Evolutionary conservation across 1,140 invertebrate species (phyloP).

Genomic region (Oscheius sp.): DNA sequence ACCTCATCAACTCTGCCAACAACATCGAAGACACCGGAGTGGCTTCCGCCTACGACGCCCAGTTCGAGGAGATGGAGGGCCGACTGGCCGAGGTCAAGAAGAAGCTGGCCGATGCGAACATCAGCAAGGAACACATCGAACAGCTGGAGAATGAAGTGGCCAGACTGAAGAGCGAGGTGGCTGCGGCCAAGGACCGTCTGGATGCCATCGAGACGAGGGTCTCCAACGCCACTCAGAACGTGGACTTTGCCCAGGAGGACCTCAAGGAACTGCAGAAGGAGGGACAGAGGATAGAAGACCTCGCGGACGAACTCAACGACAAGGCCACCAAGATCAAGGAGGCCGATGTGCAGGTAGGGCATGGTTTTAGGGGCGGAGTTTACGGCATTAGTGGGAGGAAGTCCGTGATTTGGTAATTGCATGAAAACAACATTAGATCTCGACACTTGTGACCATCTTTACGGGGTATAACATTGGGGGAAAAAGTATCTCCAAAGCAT

Average conservation of each 20-base stretch:
- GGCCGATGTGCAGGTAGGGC: conserved; percentile 50
- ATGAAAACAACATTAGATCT: neutral
- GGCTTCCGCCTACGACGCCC: conserved; percentile 58
- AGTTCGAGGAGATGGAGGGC: conserved; percentile 55
- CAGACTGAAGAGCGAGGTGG: conserved; percentile 22
- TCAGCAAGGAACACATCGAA: conserved; percentile 52
- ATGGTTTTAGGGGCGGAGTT: too few species aligned
- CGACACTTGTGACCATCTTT: too few species aligned
- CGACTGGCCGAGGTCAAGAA: conserved; percentile 45
- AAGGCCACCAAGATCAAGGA: conserved; percentile 52
- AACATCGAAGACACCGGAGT: conserved; percentile 61
- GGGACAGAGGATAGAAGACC: conserved; percentile 33
- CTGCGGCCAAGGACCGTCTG: conserved; percentile 38
- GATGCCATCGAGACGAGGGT: conserved; percentile 45
- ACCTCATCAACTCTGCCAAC: conserved; percentile 51
- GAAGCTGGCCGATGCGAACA: conserved; percentile 53
- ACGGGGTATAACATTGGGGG: too few species aligned
- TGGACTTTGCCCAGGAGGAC: conserved; percentile 47
- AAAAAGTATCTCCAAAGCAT: too few species aligned
- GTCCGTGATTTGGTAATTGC: too few species aligned
- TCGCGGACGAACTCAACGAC: conserved; percentile 48
- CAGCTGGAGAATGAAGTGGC: conserved; percentile 29
- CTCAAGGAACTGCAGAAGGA: conserved; percentile 44
- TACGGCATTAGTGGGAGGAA: too few species aligned
- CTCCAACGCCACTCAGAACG: conserved; percentile 42